Percentiles rank a stretch among this genome's conserved stretches.
These are phyloP conservation scores for Atethmia centrago DNA, from an alignment of 2,888 invertebrate genomes.

Conservation along the genomic window DNA sequence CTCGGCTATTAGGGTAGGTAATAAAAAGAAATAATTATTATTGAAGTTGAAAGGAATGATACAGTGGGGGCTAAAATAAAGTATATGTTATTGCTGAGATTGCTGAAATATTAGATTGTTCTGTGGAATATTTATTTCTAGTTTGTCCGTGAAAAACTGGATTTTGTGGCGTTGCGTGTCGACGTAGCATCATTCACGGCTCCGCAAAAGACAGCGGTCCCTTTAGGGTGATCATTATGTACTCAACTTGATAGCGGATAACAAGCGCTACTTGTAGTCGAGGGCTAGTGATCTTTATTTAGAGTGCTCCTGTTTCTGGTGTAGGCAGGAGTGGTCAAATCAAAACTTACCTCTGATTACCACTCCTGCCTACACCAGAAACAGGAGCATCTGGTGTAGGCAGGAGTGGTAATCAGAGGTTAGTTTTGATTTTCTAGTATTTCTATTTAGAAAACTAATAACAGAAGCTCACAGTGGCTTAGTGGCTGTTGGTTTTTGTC, in stretches of 20 bases:
- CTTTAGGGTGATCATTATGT: constrained; percentile 60
- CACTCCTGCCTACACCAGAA: too few species aligned
- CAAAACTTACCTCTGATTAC: constrained; percentile 18
- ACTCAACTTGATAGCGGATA: constrained; percentile 57
- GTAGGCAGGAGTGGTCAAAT: not conserved
- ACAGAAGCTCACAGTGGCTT: not conserved
- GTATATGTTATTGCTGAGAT: constrained; percentile 4
- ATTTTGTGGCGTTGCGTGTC: constrained; percentile 56
- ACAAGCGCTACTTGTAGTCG: constrained; percentile 43
- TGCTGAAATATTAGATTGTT: constrained; percentile 23
- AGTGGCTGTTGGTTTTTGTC: not conserved
- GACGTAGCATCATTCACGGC: constrained; percentile 50
- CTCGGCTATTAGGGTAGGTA: constrained; percentile 17
- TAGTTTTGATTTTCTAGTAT: constrained; percentile 20
- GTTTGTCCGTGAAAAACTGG: constrained; percentile 36
- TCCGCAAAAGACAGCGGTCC: constrained; percentile 57
- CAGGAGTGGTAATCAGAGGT: constrained; percentile 9
- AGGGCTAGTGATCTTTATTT: constrained; percentile 38
- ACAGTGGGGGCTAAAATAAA: constrained; percentile 24
- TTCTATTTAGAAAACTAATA: not conserved
- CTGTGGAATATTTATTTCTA: constrained; percentile 33
- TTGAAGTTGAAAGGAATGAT: constrained; percentile 17
- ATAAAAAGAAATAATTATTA: constrained; percentile 31
- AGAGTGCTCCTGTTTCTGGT: constrained; percentile 8
- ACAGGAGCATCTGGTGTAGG: too few species aligned